phyloP scores from a whole-genome alignment of 2,113 vertebrate species.

The Nothoprocta pentlandii region DNA sequence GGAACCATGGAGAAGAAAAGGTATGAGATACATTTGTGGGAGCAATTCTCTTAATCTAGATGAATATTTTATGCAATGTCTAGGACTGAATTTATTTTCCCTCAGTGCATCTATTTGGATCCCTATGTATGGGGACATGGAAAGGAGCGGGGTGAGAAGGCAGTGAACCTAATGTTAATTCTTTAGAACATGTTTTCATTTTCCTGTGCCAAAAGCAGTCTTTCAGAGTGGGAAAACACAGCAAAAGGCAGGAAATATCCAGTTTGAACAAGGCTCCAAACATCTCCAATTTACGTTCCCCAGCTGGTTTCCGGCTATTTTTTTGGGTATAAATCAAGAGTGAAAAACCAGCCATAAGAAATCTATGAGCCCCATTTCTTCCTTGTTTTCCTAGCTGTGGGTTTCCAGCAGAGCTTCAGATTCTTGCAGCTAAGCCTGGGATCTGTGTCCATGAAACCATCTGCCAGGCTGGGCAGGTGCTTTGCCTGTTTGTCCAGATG shows the following conservation, averaged over 20 bases:
- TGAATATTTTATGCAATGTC: neutral
- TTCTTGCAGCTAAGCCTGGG: neutral
- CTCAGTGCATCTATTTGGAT: neutral
- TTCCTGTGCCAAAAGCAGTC: neutral
- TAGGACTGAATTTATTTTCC: neutral
- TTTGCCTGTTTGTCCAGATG: neutral
- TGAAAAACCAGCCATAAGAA: neutral
- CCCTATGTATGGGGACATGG: neutral
- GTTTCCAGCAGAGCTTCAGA: neutral
- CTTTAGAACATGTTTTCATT: neutral
- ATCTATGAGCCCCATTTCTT: neutral
- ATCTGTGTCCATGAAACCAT: neutral
- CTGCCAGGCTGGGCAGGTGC: neutral
- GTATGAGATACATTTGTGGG: neutral
- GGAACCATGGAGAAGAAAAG: neutral
- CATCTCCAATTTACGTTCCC: conserved; percentile 20
- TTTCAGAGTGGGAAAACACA: conserved; percentile 22
- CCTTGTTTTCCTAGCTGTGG: neutral
- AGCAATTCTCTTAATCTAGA: neutral
- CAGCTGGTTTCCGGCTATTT: conserved; percentile 59
- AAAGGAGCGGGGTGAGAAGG: neutral
- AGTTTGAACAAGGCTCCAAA: neutral
- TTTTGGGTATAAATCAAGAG: neutral
- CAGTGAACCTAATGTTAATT: neutral
- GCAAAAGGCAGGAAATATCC: conserved; percentile 53